Evolutionary conservation across 2,888 invertebrate species (phyloP).

Genomic region (Tenthredo amoena): DNA sequence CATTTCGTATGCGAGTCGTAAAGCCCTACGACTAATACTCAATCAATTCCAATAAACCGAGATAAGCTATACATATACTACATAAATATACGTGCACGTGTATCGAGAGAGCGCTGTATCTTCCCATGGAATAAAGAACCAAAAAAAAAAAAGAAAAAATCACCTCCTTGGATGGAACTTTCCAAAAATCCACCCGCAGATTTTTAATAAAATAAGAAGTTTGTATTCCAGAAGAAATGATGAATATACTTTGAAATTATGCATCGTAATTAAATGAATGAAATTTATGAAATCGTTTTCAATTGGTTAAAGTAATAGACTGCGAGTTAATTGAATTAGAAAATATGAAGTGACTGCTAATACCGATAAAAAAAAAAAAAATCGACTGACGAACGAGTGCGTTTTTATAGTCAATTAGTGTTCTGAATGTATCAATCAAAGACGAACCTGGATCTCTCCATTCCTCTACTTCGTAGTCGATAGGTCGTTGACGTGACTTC

Average conservation of each 20-base stretch:
- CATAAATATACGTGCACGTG: not conserved
- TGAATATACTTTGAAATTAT: not conserved
- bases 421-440: not conserved
- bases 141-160: not conserved
- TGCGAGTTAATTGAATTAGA: too few species aligned
- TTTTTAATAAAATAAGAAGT: not conserved
- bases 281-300: not conserved
- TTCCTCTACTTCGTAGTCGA: slow-evolving; percentile 87
- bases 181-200: not conserved
- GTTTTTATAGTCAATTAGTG: slow-evolving; percentile 51
- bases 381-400: slow-evolving; percentile 38
- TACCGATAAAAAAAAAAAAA: slow-evolving; percentile 45
- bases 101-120: slow-evolving; percentile 17
- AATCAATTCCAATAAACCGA: slow-evolving; percentile 41
- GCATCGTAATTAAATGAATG: not conserved
- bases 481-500: slow-evolving; percentile 79
- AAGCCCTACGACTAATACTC: slow-evolving; percentile 43
- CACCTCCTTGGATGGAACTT: not conserved
- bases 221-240: too few species aligned
- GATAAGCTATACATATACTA: slow-evolving; percentile 38
- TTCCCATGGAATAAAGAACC: slow-evolving; percentile 35
- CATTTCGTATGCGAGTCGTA: slow-evolving; percentile 40
- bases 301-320: not conserved
- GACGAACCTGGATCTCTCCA: slow-evolving; percentile 86
- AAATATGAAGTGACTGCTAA: not conserved